Percentiles rank a stretch among this genome's conserved stretches.
phyloP scores from a whole-genome alignment of 2,113 vertebrate species.

The Percina caprodes region DNA sequence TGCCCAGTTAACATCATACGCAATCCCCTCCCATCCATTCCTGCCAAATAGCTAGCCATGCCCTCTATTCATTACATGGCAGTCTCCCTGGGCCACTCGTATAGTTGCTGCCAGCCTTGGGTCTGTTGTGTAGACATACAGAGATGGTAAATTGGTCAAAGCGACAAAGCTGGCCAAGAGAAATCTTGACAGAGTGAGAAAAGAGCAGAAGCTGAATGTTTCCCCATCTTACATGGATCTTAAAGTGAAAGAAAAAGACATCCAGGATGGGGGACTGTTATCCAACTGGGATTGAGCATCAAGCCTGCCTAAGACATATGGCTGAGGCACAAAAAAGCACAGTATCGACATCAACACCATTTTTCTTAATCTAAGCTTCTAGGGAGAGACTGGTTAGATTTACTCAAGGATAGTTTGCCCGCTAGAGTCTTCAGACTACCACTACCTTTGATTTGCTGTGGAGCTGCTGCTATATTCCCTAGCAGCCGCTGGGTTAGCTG shows the following conservation, averaged over 20 bases:
- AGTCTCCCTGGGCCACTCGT: constrained; percentile 45
- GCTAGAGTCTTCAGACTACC: constrained; percentile 47
- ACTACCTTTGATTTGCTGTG: constrained; percentile 66
- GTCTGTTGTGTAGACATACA: constrained; percentile 51
- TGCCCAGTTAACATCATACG: constrained; percentile 61
- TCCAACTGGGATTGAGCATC: constrained; percentile 42
- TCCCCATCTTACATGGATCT: constrained; percentile 41
- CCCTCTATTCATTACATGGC: constrained; percentile 75
- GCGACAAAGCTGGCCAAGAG: constrained; percentile 46
- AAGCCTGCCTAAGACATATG: constrained; percentile 50
- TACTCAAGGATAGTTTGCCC: constrained; percentile 50
- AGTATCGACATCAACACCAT: constrained; percentile 54
- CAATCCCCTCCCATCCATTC: constrained; percentile 55
- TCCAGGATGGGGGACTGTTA: constrained; percentile 37
- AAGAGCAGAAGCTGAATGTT: constrained; percentile 39
- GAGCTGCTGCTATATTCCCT: constrained; percentile 55
- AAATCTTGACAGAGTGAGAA: constrained; percentile 39
- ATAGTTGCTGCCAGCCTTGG: constrained; percentile 60
- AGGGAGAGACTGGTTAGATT: constrained; percentile 38
- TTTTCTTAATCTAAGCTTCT: constrained; percentile 60
- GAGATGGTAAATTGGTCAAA: constrained; percentile 54
- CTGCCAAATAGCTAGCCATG: constrained; percentile 71
- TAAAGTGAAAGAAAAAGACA: constrained; percentile 34
- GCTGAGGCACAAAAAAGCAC: constrained; percentile 14
- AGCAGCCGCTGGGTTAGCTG: constrained; percentile 54